Evolutionary conservation across 1,140 invertebrate genomes (phyloP).

Genomic region (Zaprionus davidi): DNA sequence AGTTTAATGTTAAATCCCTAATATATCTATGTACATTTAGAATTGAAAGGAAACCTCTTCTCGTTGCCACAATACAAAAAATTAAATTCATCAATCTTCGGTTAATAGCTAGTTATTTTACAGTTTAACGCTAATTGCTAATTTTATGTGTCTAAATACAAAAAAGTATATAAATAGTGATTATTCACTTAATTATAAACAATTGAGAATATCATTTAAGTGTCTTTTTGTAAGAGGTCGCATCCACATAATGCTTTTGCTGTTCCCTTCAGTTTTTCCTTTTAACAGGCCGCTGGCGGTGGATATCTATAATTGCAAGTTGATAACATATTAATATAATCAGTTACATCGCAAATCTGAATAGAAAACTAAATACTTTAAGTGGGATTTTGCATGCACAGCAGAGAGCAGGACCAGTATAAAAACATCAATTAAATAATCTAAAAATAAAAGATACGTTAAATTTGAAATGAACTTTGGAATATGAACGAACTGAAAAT

Average conservation of each 20-base stretch:
- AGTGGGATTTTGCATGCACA: conserved; percentile 50
- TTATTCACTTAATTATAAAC: conserved; percentile 53
- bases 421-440: conserved; percentile 71
- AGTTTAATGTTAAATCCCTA: conserved; percentile 7
- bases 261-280: conserved; percentile 16
- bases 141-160: conserved; percentile 63
- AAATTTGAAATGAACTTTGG: conserved; percentile 42
- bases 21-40: neutral
- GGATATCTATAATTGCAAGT: conserved; percentile 61
- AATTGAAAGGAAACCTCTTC: conserved; percentile 8
- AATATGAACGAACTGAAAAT: conserved; percentile 11
- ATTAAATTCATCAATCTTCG: neutral
- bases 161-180: conserved; percentile 70
- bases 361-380: conserved; percentile 6
- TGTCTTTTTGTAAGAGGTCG: conserved; percentile 57
- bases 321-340: conserved; percentile 4
- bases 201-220: conserved; percentile 64
- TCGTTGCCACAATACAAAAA: neutral
- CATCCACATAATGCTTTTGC: conserved; percentile 7
- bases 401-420: conserved; percentile 31
- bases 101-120: conserved; percentile 51
- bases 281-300: conserved; percentile 65
- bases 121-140: conserved; percentile 50
- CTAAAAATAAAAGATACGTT: conserved; percentile 61
- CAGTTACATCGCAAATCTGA: neutral